Evolutionary conservation across 2,888 invertebrate genomes (phyloP).

Genomic region (Acanthococcus lagerstroemiae): DNA sequence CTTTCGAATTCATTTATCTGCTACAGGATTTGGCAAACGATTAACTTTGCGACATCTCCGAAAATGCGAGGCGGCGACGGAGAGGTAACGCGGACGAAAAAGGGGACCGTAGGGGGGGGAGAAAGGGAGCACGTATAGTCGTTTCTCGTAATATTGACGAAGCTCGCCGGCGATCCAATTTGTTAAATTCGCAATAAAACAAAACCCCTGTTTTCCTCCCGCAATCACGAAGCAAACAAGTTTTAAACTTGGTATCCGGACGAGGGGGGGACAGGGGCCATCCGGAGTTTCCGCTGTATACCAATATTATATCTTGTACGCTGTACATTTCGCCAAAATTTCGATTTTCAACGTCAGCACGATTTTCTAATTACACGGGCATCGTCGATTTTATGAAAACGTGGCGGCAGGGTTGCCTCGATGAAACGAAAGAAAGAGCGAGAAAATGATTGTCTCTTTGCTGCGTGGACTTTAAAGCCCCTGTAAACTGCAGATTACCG

Average conservation of each 20-base stretch:
- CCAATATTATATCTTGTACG: too few relatives aligned
- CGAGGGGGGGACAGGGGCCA: background rate
- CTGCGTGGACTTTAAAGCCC: too few relatives aligned
- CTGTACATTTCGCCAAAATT: too few relatives aligned
- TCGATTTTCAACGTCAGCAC: too few relatives aligned
- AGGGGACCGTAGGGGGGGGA: background rate
- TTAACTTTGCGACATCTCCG: slow-evolving; percentile 26
- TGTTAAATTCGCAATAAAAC: background rate
- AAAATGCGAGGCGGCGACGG: background rate
- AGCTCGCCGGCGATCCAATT: background rate
- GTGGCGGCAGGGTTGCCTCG: too few relatives aligned
- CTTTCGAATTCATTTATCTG: slow-evolving; percentile 30
- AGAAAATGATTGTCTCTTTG: too few relatives aligned
- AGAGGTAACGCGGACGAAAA: background rate
- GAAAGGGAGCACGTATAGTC: background rate
- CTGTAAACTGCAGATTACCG: too few relatives aligned
- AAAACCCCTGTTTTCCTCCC: background rate
- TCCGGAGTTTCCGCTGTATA: background rate
- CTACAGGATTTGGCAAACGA: slow-evolving; percentile 30
- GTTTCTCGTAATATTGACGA: background rate
- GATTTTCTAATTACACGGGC: too few relatives aligned
- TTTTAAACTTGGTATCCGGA: background rate
- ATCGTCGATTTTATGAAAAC: too few relatives aligned
- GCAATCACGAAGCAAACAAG: background rate
- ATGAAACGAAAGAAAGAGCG: too few relatives aligned